phyloP scores from a whole-genome alignment of 2,888 invertebrate genomes.

The Spilarctia lutea region DNA sequence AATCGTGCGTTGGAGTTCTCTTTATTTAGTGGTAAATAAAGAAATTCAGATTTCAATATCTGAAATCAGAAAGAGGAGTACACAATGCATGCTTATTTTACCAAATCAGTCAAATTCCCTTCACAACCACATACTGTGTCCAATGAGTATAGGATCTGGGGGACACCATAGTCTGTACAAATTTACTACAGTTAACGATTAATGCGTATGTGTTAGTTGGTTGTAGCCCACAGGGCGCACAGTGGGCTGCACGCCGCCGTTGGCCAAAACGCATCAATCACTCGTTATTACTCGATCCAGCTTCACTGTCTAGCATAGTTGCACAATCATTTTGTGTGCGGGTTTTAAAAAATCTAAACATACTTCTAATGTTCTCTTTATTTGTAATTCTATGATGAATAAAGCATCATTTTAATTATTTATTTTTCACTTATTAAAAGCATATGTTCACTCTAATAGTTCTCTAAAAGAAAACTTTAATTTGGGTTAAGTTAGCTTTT shows the following conservation, averaged over 20 bases:
- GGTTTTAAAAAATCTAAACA: not conserved
- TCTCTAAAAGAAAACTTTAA: too few relatives aligned
- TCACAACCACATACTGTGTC: too few relatives aligned
- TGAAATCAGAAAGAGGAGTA: not conserved
- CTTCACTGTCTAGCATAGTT: conserved; percentile 35
- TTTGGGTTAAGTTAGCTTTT: too few relatives aligned
- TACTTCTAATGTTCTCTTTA: not conserved
- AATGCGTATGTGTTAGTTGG: conserved; percentile 18
- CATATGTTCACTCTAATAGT: too few relatives aligned
- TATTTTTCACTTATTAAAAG: too few relatives aligned
- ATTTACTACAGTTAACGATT: conserved; percentile 59
- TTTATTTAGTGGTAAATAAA: too few relatives aligned
- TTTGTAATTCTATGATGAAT: too few relatives aligned
- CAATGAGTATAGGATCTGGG: conserved; percentile 35
- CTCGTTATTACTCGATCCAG: conserved; percentile 44
- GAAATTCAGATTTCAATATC: not conserved
- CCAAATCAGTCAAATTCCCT: not conserved
- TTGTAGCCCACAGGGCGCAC: not conserved
- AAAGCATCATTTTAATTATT: too few relatives aligned
- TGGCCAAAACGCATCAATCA: conserved; percentile 52
- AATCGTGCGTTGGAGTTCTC: too few relatives aligned
- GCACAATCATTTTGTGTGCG: conserved; percentile 30
- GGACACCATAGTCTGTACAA: conserved; percentile 55
- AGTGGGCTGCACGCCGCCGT: not conserved
- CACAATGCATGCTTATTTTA: not conserved